Conservation (phyloP, 2,888 invertebrate genomes). For the Eupeodes latifasciatus region DNA sequence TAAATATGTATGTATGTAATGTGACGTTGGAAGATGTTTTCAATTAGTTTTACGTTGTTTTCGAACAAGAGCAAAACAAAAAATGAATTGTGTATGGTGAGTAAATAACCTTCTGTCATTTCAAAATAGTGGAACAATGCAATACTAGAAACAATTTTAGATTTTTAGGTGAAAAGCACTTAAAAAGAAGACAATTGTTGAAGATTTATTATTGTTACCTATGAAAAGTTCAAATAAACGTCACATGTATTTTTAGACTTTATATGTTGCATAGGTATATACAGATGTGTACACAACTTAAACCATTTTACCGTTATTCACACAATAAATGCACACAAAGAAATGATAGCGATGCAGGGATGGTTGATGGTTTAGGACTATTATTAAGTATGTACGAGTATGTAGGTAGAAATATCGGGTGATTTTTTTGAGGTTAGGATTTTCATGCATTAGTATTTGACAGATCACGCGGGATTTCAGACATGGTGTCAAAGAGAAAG, state of each 20-base stretch:
- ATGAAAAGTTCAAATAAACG: background rate
- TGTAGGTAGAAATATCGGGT: too few species aligned
- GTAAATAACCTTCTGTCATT: background rate
- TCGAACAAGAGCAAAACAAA: background rate
- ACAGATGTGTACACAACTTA: too few species aligned
- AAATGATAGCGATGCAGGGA: too few species aligned
- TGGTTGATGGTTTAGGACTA: too few species aligned
- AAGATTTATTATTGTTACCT: constrained; percentile 8
- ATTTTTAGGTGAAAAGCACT: background rate
- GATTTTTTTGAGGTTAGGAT: too few species aligned
- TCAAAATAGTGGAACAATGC: background rate
- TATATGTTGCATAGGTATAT: background rate
- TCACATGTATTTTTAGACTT: constrained; percentile 3
- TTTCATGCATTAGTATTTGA: too few species aligned
- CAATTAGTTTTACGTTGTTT: background rate
- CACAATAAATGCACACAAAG: too few species aligned
- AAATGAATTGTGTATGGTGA: background rate
- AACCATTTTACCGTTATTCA: too few species aligned
- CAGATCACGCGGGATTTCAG: too few species aligned
- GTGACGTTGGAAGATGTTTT: constrained; percentile 25
- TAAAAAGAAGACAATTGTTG: background rate
- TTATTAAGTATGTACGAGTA: too few species aligned
- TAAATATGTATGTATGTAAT: background rate
- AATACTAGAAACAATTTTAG: background rate
- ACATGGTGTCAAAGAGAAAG: too few species aligned